These are phyloP conservation scores for Muraenolepis orangiensis DNA, from an alignment of 2,797 vertebrate species.

Conservation along the genomic window DNA sequence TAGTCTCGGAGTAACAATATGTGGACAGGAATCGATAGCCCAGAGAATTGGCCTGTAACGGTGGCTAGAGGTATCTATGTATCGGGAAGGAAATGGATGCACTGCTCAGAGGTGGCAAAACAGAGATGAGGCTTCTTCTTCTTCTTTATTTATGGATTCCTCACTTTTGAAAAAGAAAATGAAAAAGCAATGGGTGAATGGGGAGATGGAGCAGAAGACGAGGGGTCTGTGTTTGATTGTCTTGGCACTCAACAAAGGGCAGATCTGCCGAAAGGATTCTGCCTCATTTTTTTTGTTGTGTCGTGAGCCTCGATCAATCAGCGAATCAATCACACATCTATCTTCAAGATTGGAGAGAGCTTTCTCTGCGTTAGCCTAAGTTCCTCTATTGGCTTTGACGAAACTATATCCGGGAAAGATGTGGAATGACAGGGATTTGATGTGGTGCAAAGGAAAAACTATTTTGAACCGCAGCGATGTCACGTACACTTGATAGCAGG, in stretches of 20 bases:
- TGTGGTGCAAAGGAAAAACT: neutral
- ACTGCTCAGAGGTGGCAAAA: slow-evolving; percentile 68
- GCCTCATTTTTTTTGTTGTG: slow-evolving; percentile 62
- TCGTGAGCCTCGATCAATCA: slow-evolving; percentile 66
- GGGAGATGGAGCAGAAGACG: slow-evolving; percentile 56
- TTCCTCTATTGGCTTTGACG: neutral
- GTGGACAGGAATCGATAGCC: slow-evolving; percentile 70
- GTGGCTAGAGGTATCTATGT: too few relatives aligned
- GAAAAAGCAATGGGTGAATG: too few relatives aligned
- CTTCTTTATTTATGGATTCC: slow-evolving; percentile 68
- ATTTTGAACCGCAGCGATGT: neutral
- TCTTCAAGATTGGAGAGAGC: neutral
- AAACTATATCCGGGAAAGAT: neutral
- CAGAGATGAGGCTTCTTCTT: slow-evolving; percentile 60
- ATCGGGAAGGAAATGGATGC: slow-evolving; percentile 69
- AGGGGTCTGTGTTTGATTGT: slow-evolving; percentile 67
- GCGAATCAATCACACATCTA: slow-evolving; percentile 43
- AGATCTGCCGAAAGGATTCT: slow-evolving; percentile 55
- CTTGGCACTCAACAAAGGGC: slow-evolving; percentile 52
- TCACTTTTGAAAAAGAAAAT: slow-evolving; percentile 53
- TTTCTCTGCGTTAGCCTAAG: neutral
- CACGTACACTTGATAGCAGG: too few relatives aligned
- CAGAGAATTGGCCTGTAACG: slow-evolving; percentile 65
- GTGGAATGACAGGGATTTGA: neutral
- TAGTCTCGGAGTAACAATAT: slow-evolving; percentile 61